Base-by-base conservation (phyloP, 2,797 vertebrate genomes). In the Caiman crocodilus region DNA sequence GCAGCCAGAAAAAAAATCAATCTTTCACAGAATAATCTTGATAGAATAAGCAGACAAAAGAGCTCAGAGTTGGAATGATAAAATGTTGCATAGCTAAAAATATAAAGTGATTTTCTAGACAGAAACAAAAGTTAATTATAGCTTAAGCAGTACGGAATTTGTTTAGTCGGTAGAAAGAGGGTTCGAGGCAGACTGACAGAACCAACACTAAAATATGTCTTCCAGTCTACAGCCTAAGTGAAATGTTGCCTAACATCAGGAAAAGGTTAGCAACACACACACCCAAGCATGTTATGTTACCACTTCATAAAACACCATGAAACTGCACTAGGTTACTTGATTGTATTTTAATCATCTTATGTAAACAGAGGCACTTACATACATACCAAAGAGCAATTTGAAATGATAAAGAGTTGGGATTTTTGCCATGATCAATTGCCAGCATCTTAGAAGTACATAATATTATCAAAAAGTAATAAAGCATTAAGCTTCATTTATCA, bases 291-390 rank as follows among this genome's bases (percentile, higher is more conserved):
- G 28, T 79, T 73, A 57, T 30, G 84, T 50, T 91, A 82, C 20
- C 26, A 74, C 17, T 21, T 20, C 18, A 88, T 18, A 76, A 87
- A 87, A 67, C 64, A 77, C 26, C 64, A 42, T 61, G 84, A 79
- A 61, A 76, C 55, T 42, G 26, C 17, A 9, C 7, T 25, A 7
- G 61, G 58, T 63, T 81, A 85, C 82, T 76, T 63, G 74, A 76
- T 28, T 87, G 57, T 17, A 67, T 82, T 83, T 87, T 82, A 30
- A 80, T 59, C 60, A 80, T 23, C 87, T 93, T 59, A 56, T 76
- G 80, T 76, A 74, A 95, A 88, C 89, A 96, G 95, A 77, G 91
- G 96, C 90, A 95, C 89, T 57, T 95, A 96, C 94, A 94, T 90
- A 78, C 90, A 95, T 93, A 13, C 90, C 58, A 84, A 85, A 87